Percentiles rank a stretch among this genome's conserved stretches.
Evolutionary conservation across 2,113 vertebrate species (phyloP).

Genomic region (Caranx melampygus): DNA sequence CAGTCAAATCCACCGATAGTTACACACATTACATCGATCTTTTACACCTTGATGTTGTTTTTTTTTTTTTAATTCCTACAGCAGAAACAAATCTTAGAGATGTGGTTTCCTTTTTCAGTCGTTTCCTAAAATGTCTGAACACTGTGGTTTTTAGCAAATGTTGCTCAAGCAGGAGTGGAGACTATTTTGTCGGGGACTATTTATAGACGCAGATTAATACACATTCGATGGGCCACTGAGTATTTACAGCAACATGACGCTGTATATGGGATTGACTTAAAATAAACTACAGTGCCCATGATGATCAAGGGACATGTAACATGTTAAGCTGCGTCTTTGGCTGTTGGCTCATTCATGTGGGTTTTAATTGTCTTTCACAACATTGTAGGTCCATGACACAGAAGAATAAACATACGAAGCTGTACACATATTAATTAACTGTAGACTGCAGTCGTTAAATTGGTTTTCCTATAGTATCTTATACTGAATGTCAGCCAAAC

Average conservation of each 20-base stretch:
- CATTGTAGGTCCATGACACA: too few relatives aligned
- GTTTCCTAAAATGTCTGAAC: background rate
- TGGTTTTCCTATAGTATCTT: background rate
- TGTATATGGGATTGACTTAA: background rate
- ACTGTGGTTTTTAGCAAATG: background rate
- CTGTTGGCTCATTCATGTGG: background rate
- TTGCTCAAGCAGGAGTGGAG: background rate
- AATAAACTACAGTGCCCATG: background rate
- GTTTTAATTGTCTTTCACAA: background rate
- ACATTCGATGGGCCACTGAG: background rate
- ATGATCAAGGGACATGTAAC: background rate
- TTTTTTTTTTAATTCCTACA: background rate
- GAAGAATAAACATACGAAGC: background rate
- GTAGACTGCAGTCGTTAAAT: background rate
- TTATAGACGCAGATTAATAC: conserved; percentile 11
- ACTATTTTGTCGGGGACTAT: background rate
- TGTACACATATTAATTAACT: background rate
- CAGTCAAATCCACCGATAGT: background rate
- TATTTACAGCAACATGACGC: background rate
- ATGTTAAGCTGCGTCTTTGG: background rate
- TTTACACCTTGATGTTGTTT: background rate
- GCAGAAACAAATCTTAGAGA: background rate
- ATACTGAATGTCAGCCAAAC: background rate
- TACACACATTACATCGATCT: background rate
- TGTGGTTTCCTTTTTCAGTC: too few relatives aligned